phyloP scores from a whole-genome alignment of 1,140 invertebrate genomes.

The Ips typographus region DNA sequence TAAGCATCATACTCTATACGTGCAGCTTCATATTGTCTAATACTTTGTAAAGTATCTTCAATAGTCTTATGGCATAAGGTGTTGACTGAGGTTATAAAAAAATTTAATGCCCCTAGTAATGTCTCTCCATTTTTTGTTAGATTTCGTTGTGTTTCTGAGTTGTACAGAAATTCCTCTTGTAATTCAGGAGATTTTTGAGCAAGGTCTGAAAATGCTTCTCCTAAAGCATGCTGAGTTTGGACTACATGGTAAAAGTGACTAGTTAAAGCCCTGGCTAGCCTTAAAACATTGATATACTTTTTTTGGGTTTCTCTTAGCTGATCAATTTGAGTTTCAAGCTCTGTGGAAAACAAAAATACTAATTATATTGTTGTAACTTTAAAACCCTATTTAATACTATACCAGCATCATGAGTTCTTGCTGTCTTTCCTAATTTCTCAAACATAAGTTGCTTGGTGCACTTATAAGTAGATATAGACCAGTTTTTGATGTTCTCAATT shows the following conservation, averaged over 20 bases:
- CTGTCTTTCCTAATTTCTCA: conserved; percentile 92
- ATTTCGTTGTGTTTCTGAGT: conserved; percentile 92
- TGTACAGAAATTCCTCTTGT: conserved; percentile 92
- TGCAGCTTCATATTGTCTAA: conserved; percentile 89
- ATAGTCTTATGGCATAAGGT: conserved; percentile 94
- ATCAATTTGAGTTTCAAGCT: conserved; percentile 92
- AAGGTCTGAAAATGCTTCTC: conserved; percentile 91
- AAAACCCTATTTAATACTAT: conserved; percentile 46
- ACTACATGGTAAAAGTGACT: conserved; percentile 88
- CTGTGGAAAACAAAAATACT: conserved; percentile 54
- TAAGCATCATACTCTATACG: conserved; percentile 97
- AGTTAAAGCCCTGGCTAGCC: conserved; percentile 79
- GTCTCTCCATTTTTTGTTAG: conserved; percentile 93
- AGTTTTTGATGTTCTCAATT: conserved; percentile 90
- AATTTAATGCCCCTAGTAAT: conserved; percentile 87
- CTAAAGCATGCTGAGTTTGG: conserved; percentile 77
- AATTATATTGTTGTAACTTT: neutral
- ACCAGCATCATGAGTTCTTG: conserved; percentile 85
- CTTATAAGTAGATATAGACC: conserved; percentile 97
- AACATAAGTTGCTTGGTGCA: conserved; percentile 94
- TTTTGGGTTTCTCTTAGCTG: conserved; percentile 88
- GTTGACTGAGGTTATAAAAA: conserved; percentile 93
- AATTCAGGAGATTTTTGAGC: conserved; percentile 93
- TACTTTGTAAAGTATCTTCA: conserved; percentile 91
- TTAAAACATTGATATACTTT: conserved; percentile 87